Evolutionary conservation across 64 coral and sea anemone species (phyloP).

Genomic region (Stichodactyla helianthus): DNA sequence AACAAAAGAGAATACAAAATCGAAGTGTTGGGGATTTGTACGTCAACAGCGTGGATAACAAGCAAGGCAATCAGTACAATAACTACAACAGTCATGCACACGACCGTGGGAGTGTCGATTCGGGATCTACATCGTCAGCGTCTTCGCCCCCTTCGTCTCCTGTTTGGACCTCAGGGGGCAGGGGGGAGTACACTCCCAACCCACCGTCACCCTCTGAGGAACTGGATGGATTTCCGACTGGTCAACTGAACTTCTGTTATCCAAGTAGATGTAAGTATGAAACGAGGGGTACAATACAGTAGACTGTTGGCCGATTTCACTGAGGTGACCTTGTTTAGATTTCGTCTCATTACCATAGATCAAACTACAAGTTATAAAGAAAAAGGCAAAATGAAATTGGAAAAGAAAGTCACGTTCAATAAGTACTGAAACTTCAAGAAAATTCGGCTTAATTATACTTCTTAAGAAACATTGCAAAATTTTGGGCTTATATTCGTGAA

Average conservation of each 20-base stretch:
- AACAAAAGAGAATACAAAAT: constrained; percentile 16
- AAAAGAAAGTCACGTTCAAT: no score
- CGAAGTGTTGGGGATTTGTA: constrained; percentile 53
- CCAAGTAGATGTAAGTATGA: constrained; percentile 23
- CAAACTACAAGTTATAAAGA: no score
- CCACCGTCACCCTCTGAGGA: constrained; percentile 25
- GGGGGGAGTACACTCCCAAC: constrained; percentile 21
- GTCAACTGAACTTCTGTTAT: constrained; percentile 1
- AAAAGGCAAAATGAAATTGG: no score
- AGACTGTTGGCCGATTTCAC: no score
- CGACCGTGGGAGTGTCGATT: constrained; percentile 15
- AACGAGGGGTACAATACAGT: no score
- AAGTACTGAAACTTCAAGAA: no score
- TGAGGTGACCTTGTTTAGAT: no score
- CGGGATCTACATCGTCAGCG: constrained; percentile 36
- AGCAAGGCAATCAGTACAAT: neutral
- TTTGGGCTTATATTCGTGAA: no score
- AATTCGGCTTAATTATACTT: no score
- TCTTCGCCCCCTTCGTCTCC: constrained; percentile 52
- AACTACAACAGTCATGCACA: neutral
- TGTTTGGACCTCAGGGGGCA: constrained; percentile 18
- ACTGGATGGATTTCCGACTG: constrained; percentile 15
- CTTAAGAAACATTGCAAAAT: no score
- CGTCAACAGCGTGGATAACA: constrained; percentile 33
- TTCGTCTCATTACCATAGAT: no score